Conservation (phyloP, 2,888 invertebrate genomes). For the Allophyes oxyacanthae region DNA sequence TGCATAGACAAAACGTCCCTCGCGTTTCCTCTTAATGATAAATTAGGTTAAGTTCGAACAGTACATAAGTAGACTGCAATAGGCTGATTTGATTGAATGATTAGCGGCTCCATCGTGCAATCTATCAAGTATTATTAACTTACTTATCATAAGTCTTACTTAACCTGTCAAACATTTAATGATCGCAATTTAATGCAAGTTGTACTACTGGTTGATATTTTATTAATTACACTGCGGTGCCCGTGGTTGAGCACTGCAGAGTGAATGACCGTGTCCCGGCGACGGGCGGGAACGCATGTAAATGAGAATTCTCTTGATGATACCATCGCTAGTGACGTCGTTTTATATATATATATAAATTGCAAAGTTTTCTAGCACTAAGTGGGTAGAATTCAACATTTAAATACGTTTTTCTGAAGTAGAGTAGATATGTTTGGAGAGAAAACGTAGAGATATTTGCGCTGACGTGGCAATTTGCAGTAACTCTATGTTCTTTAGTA, state of each 20-base stretch:
- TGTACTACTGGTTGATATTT: conserved; percentile 52
- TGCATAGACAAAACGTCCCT: no score
- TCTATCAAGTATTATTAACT: no score
- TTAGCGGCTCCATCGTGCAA: no score
- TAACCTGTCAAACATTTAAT: no score
- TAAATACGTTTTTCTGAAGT: conserved; percentile 16
- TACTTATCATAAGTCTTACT: no score
- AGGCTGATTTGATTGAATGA: no score
- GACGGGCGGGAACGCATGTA: conserved; percentile 59
- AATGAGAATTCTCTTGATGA: conserved; percentile 58
- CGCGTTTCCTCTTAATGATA: no score
- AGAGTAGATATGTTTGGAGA: conserved; percentile 3
- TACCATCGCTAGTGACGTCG: conserved; percentile 39
- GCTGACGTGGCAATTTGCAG: conserved; percentile 7
- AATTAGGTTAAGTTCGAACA: no score
- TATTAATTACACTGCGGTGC: conserved; percentile 45
- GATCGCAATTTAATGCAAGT: neutral
- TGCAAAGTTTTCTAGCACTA: conserved; percentile 33
- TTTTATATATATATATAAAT: conserved; percentile 13
- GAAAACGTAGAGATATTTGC: conserved; percentile 2
- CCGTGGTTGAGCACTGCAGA: conserved; percentile 39
- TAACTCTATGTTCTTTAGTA: no score
- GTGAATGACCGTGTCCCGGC: conserved; percentile 66
- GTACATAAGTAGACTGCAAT: no score
- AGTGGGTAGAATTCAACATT: conserved; percentile 13